A percentile compares a stretch with the other conserved stretches of the same genome.
Conservation (phyloP, 2,113 vertebrate genomes). For the Crotalus horridus region DNA sequence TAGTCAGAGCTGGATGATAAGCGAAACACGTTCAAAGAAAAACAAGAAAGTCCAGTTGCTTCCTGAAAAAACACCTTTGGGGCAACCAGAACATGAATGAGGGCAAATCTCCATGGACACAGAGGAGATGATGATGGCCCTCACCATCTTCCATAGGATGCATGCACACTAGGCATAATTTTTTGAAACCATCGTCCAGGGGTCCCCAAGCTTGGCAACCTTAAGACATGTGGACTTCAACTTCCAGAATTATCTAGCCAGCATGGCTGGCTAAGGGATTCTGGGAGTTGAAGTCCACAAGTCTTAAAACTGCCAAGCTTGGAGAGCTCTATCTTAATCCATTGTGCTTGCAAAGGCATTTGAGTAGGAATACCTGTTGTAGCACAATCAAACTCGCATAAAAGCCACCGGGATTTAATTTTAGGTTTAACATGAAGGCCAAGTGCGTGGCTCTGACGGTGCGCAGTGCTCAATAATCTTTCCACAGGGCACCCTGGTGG, state of each 20-base stretch:
- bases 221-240: background rate
- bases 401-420: background rate
- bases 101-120: too few relatives aligned
- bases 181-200: background rate
- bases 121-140: background rate
- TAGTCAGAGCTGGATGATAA: too few relatives aligned
- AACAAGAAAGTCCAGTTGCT: too few relatives aligned
- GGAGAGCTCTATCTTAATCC: background rate
- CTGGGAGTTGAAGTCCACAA: background rate
- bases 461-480: slow-evolving; percentile 61
- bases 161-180: too few relatives aligned
- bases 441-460: slow-evolving; percentile 40
- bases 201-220: too few relatives aligned
- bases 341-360: background rate
- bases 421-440: slow-evolving; percentile 29
- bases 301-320: background rate
- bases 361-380: background rate
- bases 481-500: slow-evolving; percentile 47
- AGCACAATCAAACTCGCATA: background rate
- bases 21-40: too few relatives aligned
- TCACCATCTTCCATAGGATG: background rate
- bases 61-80: too few relatives aligned
- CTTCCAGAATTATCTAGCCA: background rate
- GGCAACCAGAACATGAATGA: too few relatives aligned
- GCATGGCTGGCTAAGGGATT: background rate